Evolutionary conservation across 2,888 invertebrate species (phyloP), one percentile per base, ranked within the genome.

Genomic region (Pachymerium ferrugineum): DNA sequence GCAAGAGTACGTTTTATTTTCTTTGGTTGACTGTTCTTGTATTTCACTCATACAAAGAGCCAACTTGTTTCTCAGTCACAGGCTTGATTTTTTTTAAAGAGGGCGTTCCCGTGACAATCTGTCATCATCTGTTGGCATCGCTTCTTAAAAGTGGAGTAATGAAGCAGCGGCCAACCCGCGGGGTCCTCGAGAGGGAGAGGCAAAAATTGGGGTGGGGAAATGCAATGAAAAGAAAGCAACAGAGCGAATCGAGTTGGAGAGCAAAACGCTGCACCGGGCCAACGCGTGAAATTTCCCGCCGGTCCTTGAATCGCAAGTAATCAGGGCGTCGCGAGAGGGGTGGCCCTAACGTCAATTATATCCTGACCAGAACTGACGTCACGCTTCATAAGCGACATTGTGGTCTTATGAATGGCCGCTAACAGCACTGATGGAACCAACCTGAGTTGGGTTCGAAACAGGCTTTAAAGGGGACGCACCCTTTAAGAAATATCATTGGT

Each of bases 71-170:
- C 47, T 47, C 47, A 16, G 47, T 47, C 47, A 47, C 47, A 22
- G 47, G 47, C 19, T 47, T 47, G 47, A 47, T 22, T 47, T 47
- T n/a, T n/a, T 47, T 47, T 47, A 47, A 19, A 47, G 47, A 47
- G 19, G 47, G 47, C 47, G 47, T 47, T 47, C 47, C 47, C 47
- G 19, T 22, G 16, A 16, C 47, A 47, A 47, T 47, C 47, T 47
- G 47, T 47, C 47, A 47, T 47, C 47, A 47, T 47, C 47, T 47
- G 47, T 47, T 47, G 47, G 47, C 47, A 22, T 47, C 47, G 47
- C 47, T 47, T 47, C 47, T 47, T 47, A 47, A 47, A 47, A 47
- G 47, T 47, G 47, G 47, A 47, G 47, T 47, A 47, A 47, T 47
- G 47, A 47, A 47, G 47, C 47, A 47, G 10, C 47, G 47, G 22